phyloP scores from a whole-genome alignment of 2,888 invertebrate genomes.

The Agrochola macilenta region DNA sequence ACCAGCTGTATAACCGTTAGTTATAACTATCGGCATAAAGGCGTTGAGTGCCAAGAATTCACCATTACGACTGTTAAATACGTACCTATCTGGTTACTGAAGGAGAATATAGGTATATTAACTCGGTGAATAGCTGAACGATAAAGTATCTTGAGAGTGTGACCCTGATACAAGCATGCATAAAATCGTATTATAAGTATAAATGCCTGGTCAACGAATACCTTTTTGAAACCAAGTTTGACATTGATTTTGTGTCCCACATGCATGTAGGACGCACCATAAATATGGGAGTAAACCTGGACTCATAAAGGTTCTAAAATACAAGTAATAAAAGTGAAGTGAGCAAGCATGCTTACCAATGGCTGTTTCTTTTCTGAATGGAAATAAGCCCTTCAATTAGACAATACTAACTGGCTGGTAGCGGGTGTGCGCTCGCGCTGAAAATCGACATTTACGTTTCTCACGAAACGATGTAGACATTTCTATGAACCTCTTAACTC shows the following conservation, averaged over 20 bases:
- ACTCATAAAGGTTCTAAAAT: neutral
- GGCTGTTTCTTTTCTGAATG: neutral
- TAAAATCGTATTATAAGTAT: constrained; percentile 18
- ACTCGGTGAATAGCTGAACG: constrained; percentile 11
- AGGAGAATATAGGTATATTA: constrained; percentile 29
- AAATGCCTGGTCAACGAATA: neutral
- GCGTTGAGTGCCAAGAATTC: constrained; percentile 59
- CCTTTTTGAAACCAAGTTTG: constrained; percentile 1
- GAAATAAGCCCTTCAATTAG: neutral
- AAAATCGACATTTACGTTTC: constrained; percentile 9
- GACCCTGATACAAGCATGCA: constrained; percentile 30
- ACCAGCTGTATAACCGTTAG: constrained; percentile 31
- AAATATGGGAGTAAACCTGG: neutral
- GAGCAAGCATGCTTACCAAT: neutral
- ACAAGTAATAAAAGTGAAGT: neutral
- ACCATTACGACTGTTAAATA: constrained; percentile 41
- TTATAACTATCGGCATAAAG: constrained; percentile 47
- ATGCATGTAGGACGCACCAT: neutral
- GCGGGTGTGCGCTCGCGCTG: neutral
- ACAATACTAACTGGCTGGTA: neutral
- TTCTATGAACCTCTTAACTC: constrained; percentile 25
- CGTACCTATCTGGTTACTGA: constrained; percentile 36
- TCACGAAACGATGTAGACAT: neutral
- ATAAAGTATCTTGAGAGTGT: constrained; percentile 28
- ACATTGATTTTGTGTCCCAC: neutral